These are phyloP conservation scores for Psilopogon haemacephalus DNA, from an alignment of 2,113 vertebrate species.

Conservation along the genomic window DNA sequence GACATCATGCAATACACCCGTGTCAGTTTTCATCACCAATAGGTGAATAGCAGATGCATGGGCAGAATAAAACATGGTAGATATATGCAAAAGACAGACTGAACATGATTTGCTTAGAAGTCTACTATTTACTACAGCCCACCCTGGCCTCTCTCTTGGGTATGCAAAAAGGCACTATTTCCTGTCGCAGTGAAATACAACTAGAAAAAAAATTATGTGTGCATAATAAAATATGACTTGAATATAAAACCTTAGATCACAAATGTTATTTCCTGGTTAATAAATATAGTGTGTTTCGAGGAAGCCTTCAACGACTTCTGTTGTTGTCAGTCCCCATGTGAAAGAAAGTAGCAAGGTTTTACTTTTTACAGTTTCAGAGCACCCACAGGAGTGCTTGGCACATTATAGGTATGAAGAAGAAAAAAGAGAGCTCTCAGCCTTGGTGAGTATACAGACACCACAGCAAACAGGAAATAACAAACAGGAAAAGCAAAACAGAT, in stretches of 20 bases:
- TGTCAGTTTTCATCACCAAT: conserved; percentile 67
- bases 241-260: conserved; percentile 21
- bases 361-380: not conserved
- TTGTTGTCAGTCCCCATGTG: not conserved
- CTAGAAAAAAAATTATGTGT: not conserved
- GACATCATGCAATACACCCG: conserved; percentile 66
- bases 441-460: not conserved
- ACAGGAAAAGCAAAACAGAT: not conserved
- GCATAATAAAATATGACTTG: conserved; percentile 6
- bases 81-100: conserved; percentile 64
- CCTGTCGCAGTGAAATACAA: conserved; percentile 47
- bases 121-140: conserved; percentile 33
- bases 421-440: not conserved
- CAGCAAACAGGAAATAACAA: not conserved
- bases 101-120: conserved; percentile 65
- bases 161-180: conserved; percentile 52
- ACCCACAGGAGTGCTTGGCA: not conserved
- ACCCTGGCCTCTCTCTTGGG: conserved; percentile 10
- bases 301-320: conserved; percentile 23
- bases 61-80: conserved; percentile 62
- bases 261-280: conserved; percentile 44
- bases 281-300: conserved; percentile 38
- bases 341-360: conserved; percentile 39
- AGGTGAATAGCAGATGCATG: conserved; percentile 67
- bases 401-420: not conserved